These are phyloP conservation scores for Drosophila mayaguana DNA, from an alignment of 2,888 invertebrate genomes.

Conservation along the genomic window DNA sequence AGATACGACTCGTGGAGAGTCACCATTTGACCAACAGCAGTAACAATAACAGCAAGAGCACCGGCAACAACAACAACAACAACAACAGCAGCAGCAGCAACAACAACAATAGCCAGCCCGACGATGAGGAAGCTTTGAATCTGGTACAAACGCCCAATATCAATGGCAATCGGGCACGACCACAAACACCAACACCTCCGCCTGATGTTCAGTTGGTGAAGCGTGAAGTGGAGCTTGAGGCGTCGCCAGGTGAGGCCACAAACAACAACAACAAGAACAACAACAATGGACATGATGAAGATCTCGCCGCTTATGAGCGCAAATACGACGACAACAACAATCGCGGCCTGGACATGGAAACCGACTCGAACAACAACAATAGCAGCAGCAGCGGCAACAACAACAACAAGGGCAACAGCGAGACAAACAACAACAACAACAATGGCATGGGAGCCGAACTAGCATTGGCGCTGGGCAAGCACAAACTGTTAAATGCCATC, in stretches of 20 bases:
- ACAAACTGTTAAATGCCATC: slow-evolving; percentile 64
- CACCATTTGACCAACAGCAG: slow-evolving; percentile 69
- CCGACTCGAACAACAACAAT: slow-evolving; percentile 76
- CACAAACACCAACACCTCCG: slow-evolving; percentile 60
- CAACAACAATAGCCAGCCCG: slow-evolving; percentile 58
- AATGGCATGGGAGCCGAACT: slow-evolving; percentile 46
- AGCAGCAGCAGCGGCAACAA: slow-evolving; percentile 53
- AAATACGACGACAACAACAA: slow-evolving; percentile 78
- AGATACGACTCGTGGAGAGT: slow-evolving; percentile 81
- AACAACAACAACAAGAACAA: slow-evolving; percentile 31
- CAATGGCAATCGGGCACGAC: slow-evolving; percentile 58
- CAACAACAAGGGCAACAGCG: slow-evolving; percentile 42
- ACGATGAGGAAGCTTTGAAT: slow-evolving; percentile 83
- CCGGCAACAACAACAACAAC: slow-evolving; percentile 66
- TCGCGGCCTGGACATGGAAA: slow-evolving; percentile 69
- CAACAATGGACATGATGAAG: slow-evolving; percentile 65
- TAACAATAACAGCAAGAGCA: slow-evolving; percentile 72
- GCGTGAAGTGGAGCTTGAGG: slow-evolving; percentile 60
- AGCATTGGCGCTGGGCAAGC: slow-evolving; percentile 67
- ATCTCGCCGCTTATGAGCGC: slow-evolving; percentile 63
- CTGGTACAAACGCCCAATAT: slow-evolving; percentile 79
- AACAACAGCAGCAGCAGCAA: slow-evolving; percentile 63
- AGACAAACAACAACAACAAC: slow-evolving; percentile 35
- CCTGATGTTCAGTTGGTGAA: slow-evolving; percentile 70
- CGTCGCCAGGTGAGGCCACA: slow-evolving; percentile 34